phyloP scores from a whole-genome alignment of 2,797 vertebrate genomes.

The Macropodus opercularis region DNA sequence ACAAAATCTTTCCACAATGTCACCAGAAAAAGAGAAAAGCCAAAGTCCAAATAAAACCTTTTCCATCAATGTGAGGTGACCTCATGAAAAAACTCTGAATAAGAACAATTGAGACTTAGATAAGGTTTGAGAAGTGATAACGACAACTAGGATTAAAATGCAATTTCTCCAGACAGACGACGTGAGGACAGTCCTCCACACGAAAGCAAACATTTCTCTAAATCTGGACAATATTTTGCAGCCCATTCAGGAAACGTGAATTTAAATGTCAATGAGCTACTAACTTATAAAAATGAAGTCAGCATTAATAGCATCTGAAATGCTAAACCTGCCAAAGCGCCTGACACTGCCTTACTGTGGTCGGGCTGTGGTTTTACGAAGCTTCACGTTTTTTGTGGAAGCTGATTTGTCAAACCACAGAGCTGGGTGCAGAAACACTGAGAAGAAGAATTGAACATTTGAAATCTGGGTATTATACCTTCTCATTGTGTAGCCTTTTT shows the following conservation, averaged over 20 bases:
- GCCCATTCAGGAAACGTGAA: constrained; percentile 34
- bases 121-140: constrained; percentile 37
- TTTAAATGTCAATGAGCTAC: constrained; percentile 49
- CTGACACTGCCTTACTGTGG: constrained; percentile 62
- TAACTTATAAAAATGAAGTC: constrained; percentile 60
- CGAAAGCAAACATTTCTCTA: constrained; percentile 44
- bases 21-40: background rate
- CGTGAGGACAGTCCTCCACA: constrained; percentile 30
- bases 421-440: constrained; percentile 42
- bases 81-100: constrained; percentile 33
- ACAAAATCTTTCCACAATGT: constrained; percentile 24
- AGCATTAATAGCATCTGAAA: constrained; percentile 48
- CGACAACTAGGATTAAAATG: constrained; percentile 49
- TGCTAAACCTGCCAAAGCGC: constrained; percentile 46
- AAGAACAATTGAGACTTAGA: constrained; percentile 29
- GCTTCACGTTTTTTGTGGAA: constrained; percentile 56
- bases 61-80: constrained; percentile 21
- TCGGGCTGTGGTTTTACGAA: constrained; percentile 54
- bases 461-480: constrained; percentile 29
- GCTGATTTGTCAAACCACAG: constrained; percentile 53
- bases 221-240: constrained; percentile 43
- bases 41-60: constrained; percentile 30
- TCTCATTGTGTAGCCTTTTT: constrained; percentile 31
- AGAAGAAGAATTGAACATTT: constrained; percentile 41
- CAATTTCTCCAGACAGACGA: constrained; percentile 43